phyloP scores from a whole-genome alignment of 2,113 vertebrate species.

The Piprites chloris region DNA sequence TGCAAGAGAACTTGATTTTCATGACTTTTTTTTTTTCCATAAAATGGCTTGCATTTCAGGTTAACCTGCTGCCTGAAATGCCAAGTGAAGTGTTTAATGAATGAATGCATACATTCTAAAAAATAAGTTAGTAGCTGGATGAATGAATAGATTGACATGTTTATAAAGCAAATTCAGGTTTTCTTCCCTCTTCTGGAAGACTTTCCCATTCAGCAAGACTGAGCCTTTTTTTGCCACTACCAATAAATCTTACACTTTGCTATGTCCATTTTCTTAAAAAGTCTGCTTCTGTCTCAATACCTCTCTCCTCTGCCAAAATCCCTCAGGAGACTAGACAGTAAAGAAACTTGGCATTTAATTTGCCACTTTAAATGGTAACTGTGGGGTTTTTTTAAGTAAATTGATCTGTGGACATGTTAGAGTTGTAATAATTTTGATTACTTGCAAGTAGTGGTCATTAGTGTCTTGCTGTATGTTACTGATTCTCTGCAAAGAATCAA shows the following conservation, averaged over 20 bases:
- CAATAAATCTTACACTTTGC: neutral
- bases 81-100: conserved; percentile 22
- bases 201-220: neutral
- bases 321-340: neutral
- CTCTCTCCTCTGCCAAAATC: neutral
- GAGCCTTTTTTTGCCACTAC: neutral
- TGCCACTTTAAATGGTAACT: neutral
- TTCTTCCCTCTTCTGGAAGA: neutral
- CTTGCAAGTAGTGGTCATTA: neutral
- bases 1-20: conserved; percentile 69
- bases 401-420: neutral
- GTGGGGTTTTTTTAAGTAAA: neutral
- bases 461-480: neutral
- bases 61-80: conserved; percentile 17
- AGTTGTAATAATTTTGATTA: neutral
- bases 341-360: neutral
- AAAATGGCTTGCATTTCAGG: neutral
- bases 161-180: neutral
- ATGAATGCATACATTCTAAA: neutral
- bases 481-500: neutral
- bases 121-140: neutral
- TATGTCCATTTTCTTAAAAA: neutral
- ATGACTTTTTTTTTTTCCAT: neutral
- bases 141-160: neutral
- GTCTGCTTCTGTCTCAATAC: neutral